A percentile compares a stretch with the other conserved stretches of the same genome.
phyloP scores from a whole-genome alignment of 2,113 vertebrate species.

The Barnardius zonarius region DNA sequence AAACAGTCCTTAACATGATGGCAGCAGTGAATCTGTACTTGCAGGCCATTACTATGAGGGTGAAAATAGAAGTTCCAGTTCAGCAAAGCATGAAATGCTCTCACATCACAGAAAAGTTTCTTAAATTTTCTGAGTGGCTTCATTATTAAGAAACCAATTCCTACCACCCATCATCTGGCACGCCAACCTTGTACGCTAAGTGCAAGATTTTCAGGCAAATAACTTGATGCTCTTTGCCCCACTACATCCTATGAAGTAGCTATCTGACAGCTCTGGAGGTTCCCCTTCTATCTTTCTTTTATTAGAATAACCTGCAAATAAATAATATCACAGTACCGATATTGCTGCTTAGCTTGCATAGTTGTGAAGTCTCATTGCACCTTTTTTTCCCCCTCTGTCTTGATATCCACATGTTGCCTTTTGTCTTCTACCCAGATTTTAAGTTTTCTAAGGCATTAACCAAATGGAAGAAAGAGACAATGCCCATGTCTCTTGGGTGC shows the following conservation, averaged over 20 bases:
- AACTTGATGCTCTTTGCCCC: not conserved
- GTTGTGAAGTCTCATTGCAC: accelerated
- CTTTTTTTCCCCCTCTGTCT: not conserved
- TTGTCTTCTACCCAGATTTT: not conserved
- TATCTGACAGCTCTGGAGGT: not conserved
- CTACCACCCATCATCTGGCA: not conserved
- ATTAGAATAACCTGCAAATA: not conserved
- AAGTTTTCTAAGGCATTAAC: conserved; percentile 4
- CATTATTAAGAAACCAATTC: not conserved
- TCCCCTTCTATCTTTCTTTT: not conserved
- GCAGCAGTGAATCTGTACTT: not conserved
- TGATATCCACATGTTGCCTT: not conserved
- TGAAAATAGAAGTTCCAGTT: not conserved
- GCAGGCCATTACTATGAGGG: not conserved
- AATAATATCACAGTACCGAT: not conserved
- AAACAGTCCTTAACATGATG: accelerated
- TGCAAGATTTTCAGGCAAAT: not conserved
- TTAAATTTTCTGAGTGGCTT: not conserved
- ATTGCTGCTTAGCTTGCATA: not conserved
- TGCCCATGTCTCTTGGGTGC: not conserved
- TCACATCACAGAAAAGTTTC: not conserved
- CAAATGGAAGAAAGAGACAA: not conserved
- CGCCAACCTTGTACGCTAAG: not conserved
- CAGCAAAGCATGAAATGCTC: not conserved
- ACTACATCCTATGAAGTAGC: not conserved